Base-by-base conservation (phyloP, 2,113 vertebrate genomes). In the Leiothrix lutea region DNA sequence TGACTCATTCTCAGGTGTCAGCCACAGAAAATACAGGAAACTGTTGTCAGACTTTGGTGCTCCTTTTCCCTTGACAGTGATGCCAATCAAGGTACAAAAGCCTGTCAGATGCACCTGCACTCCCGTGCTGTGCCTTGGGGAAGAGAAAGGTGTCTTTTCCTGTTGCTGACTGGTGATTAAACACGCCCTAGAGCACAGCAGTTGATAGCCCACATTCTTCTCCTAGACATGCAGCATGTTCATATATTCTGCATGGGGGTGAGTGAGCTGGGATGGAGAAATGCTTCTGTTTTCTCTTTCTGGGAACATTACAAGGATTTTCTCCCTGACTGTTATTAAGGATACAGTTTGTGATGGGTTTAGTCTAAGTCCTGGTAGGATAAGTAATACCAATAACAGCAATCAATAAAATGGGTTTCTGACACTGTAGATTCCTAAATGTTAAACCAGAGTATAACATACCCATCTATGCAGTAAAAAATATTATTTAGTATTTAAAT, bases 241-340 rank as follows among this genome's bases (percentile, higher is more conserved):
- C 8, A 10, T 18, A 3, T 7, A 14, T 29, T 51, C 17, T n/a
- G 0, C 3, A 12, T 23, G 22, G 8, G 6, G 2, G 3, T 5
- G 16, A 66, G 16, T 36, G 33, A 36, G 47, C 3, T 71, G 58
- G 31, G 11, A 57, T 44, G 16, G 53, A 42, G 48, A 80, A 6
- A 38, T 62, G 26, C n/a, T 57, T 47, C 47, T 67, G 47, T 66
- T 72, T 75, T n/a, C 24, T 80, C 58, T 42, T 36, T 36, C 20
- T 50, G 61, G 25, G 16, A 60, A 36, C 36, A n/a, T 23, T 10
- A 24, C 23, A 72, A 40, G 31, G n/a, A 26, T 77, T 58, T 72
- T 8, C 23, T 60, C 7, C 50, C 66, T 51, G 45, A 36, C 40
- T 86, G 15, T 65, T 64, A 5, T 3, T 71, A 44, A 53, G 44